phyloP scores from a whole-genome alignment of 2,113 vertebrate species.

The Strigops habroptila region DNA sequence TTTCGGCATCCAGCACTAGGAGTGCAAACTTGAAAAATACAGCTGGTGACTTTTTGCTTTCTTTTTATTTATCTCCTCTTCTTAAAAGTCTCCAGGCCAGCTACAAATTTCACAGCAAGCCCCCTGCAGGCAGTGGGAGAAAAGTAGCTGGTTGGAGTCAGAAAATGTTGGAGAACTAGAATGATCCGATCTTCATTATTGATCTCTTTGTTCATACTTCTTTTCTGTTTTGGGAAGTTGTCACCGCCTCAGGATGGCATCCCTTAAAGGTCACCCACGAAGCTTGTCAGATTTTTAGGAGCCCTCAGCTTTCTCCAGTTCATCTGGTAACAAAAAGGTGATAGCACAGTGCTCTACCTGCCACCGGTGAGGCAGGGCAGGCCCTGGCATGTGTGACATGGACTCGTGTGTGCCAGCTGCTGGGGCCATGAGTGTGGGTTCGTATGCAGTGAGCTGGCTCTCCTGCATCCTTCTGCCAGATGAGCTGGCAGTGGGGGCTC shows the following conservation, averaged over 20 bases:
- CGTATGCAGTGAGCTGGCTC: rapidly evolving
- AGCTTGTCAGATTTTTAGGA: not conserved
- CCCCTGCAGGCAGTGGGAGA: not conserved
- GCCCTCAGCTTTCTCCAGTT: not conserved
- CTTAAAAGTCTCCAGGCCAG: not conserved
- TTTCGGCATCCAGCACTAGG: not conserved
- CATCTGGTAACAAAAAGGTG: not conserved
- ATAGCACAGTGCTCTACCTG: not conserved
- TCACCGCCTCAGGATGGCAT: rapidly evolving
- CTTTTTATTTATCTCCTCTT: not conserved
- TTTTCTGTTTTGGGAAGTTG: not conserved
- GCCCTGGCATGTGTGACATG: not conserved
- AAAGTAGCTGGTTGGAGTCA: not conserved
- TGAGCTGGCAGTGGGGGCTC: not conserved
- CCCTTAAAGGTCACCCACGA: not conserved
- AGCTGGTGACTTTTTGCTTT: constrained; percentile 6
- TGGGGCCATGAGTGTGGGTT: not conserved
- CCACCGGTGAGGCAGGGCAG: not conserved
- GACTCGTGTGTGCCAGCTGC: not conserved
- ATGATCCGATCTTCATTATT: not conserved
- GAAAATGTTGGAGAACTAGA: not conserved
- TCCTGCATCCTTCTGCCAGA: rapidly evolving
- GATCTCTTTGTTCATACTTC: not conserved
- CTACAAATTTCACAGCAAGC: not conserved
- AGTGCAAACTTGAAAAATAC: not conserved